Evolutionary conservation across 1,140 invertebrate genomes (phyloP), one percentile per base, ranked within the genome.

Genomic region (Cylas formicarius): DNA sequence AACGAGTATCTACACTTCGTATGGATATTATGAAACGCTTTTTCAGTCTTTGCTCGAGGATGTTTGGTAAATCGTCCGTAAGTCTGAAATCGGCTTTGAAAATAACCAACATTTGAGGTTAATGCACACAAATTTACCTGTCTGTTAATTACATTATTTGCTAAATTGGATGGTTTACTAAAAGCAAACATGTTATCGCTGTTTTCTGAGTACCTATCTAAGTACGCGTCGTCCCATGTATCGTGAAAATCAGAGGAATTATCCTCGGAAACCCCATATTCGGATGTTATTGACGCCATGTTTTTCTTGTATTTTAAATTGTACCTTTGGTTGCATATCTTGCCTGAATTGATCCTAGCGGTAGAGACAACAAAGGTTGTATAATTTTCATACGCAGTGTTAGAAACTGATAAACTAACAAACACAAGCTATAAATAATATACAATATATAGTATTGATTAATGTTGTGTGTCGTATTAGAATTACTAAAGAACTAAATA

Each of bases 21-120:
- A 58, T 78, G 77, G 56, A 81, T 75, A 57, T 68, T 67, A 40
- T 75, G 71, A 59, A 77, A 78, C 50, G 68, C 57, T 54, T 56
- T 55, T 53, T 68, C 63, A 63, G 61, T 63, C 54, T 65, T 66
- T 4, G 48, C 50, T 55, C 45, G 57, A 48, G 56, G 40, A 56
- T 54, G 50, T 45, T 53, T 58, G 6, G 54, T 45, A 60, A 63
- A 57, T 43, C 55, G 53, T 45, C 59, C 63, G 47, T 60, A 61
- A 17, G 60, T 50, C 62, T 63, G 40, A 11, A 58, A 61, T 34
- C 36, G 36, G 28, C 33, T 45, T 50, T 28, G 20, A 43, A 48
- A 35, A 48, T 47, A 38, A 44, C 28, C 35, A 20, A 42, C 18
- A 21, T 50, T 50, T 50, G 48, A 50, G 49, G 51, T 53, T 56